Evolutionary conservation across 2,113 vertebrate genomes (phyloP), one percentile per base, ranked within the genome.

Genomic region (Canis aureus): DNA sequence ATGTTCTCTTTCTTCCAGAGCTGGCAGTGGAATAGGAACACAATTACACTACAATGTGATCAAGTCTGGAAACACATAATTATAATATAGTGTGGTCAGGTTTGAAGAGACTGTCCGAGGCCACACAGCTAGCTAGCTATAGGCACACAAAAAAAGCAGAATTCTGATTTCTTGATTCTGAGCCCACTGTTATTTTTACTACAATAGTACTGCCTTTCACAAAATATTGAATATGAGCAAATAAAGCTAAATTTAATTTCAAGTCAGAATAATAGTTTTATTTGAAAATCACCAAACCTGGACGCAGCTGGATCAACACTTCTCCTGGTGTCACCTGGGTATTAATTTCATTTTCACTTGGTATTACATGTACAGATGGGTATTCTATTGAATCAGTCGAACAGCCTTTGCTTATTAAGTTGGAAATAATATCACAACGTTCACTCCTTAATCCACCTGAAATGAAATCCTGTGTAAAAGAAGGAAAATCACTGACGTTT

Each of bases 321-420:
- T 99, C 99, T 98, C 92, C 98, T 32, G 99, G 99, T n/a, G 99
- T 99, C 98, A 99, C 99, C 98, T 99, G 99, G 1, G 98, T 99
- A 97, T 99, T 99, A 95, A 98, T 98, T 95, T 98, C 96, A 6
- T 98, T 99, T 93, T 99, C 95, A 91, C 98, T 98, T 90, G 99
- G 98, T 95, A 99, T 90, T 97, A 99, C 99, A 97, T 82, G 99
- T 92, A 99, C 98, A 81, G 98, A 98, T 6, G 99, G 99, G 51
- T 98, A 99, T 98, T 99, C 99, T 97, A 99, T 99, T 76, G 99
- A 99, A 95, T 99, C 99, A 74, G 95, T 96, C 0, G 86, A 98
- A 91, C 99, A 99, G 98, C 99, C 99, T 98, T 99, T 99, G 98
- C 98, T 98, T 95, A 99, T 98, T 98, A 99, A 99, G 98, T 99